Base-by-base conservation (phyloP, 2,888 invertebrate species). In the Lycia hirtaria region DNA sequence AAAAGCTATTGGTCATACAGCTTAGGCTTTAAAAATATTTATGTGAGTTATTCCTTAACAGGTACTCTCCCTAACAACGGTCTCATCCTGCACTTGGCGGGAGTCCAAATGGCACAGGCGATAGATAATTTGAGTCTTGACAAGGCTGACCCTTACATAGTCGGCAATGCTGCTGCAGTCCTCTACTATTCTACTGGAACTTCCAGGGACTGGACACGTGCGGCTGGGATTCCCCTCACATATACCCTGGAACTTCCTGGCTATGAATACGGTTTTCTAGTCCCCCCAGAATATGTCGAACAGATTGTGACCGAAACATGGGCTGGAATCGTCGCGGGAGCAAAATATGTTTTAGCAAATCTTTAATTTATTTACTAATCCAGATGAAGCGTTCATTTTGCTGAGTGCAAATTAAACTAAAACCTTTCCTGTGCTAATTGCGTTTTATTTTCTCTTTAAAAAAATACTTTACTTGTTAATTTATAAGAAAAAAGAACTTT, bases 211-310 rank as follows among this genome's bases (percentile, higher is more conserved):
- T 96, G 94, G 93, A 94, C 94, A 0, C 92, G 93, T 64, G 94
- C 88, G 10, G 88, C 83, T 0, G 93, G 93, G 0, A 85, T 95
- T 48, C 93, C 93, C 0, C 83, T 94, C 26, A 91, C 94, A 0
- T 95, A 94, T 69, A 95, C 95, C 6, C 80, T 95, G 74, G 95
- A 95, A 78, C 81, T 96, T 53, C 95, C 95, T 0, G 93, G 93
- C 24, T 95, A 94, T 58, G 83, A 88, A 1, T 88, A 85, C 50
- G 71, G 71, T 6, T 95, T 95, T 76, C 69, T 94, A 61, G 93
- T 94, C 0, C 93, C 93, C 1, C 81, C 93, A 0, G 65, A 77
- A 0, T 91, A 93, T 65, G 93, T 95, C 38, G 58, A 85, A 44
- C 90, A 93, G 35, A 92, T 94, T 22, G 94, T 94, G 1, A 76